A percentile compares a stretch with the other conserved stretches of the same genome.
Conservation (phyloP, 2,113 vertebrate genomes). For the Piaya cayana region DNA sequence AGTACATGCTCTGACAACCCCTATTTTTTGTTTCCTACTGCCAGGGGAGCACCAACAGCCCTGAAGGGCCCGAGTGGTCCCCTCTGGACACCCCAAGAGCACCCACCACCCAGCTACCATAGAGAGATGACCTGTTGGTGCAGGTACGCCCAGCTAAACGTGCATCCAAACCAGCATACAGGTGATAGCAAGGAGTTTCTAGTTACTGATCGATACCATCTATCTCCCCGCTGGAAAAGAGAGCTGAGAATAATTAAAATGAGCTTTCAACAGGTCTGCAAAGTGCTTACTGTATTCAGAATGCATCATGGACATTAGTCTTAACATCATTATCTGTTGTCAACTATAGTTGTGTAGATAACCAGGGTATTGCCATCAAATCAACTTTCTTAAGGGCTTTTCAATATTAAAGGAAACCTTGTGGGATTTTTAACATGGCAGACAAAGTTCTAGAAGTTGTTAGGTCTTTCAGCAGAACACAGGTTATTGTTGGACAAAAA, state of each 20-base stretch:
- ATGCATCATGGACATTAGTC: not conserved
- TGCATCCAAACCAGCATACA: not conserved
- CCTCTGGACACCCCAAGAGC: too few relatives aligned
- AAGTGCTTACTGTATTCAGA: rapidly evolving
- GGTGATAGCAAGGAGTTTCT: not conserved
- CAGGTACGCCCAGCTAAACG: not conserved
- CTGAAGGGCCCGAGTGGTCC: not conserved
- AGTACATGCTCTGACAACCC: not conserved
- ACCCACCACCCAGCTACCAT: not conserved
- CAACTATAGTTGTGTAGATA: not conserved
- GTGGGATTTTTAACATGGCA: not conserved
- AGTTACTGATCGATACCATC: not conserved
- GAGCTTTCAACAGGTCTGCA: not conserved
- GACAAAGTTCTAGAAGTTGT: not conserved
- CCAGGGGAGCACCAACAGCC: not conserved
- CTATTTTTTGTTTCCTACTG: not conserved
- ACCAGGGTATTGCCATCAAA: not conserved
- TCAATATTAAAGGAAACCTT: not conserved
- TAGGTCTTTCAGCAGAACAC: not conserved
- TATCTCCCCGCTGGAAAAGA: not conserved
- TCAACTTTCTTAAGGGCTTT: not conserved
- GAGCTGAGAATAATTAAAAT: not conserved
- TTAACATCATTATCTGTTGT: rapidly evolving
- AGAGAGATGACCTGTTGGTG: not conserved
- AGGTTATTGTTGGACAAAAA: not conserved